Evolutionary conservation across 2,797 vertebrate species (phyloP), one percentile per base, ranked within the genome.

Genomic region (Epinephelus malabaricus): DNA sequence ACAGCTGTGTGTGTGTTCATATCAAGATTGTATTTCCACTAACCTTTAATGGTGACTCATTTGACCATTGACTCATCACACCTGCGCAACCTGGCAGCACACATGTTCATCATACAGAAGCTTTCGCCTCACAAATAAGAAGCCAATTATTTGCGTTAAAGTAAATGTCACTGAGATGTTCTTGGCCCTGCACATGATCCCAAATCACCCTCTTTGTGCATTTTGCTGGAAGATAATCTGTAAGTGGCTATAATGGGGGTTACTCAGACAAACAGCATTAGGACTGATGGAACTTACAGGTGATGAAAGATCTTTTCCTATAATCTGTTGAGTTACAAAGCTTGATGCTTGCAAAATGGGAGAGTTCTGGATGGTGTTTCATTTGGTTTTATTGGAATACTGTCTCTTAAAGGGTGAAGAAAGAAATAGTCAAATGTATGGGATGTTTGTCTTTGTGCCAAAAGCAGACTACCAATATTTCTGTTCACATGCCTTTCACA

Each of bases 181-280:
- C 21, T 58, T 23, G 6, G 64, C 38, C 10, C 46, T 5, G 25
- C 64, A 23, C 30, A 30, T 69, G 54, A 63, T 79, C 34, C 30
- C 27, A 75, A 59, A 73, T 74, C 12, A 47, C 23, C 49, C 43
- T 66, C 46, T 78, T 56, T 49, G 14, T 67, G 14, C 47, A 18
- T 66, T 66, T 54, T 69, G 55, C 34, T 38, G 17, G 21, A 61
- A 74, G 69, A 65, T 49, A 3, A 62, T 27, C 38, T 62, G 11
- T 62, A 63, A 87, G 54, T 79, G 78, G n/a, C 45, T 30, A 11
- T 82, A 74, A 72, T 73, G 21, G 43, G 30, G 12, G 15, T 30
- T 70, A 34, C 71, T 60, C 13, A 45, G 25, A 47, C 49, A 71
- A 61, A 83, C 15, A 18, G n/a, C 0, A 67, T 71, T 23, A 49